Conservation (phyloP, 2,113 vertebrate genomes). For the Grus americana region DNA sequence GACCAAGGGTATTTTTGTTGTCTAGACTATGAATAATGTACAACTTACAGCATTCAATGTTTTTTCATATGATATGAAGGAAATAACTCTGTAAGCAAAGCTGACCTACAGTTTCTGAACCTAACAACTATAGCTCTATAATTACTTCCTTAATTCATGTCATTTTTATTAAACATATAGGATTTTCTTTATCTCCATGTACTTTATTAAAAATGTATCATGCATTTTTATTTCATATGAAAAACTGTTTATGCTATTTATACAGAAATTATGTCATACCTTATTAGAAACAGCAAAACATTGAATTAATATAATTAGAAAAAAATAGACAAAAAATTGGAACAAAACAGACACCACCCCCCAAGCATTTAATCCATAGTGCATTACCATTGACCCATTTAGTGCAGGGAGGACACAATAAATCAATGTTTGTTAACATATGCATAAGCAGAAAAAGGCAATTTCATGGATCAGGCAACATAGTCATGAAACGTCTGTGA, state of each 20-base stretch:
- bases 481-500: not conserved
- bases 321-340: not conserved
- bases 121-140: not conserved
- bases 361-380: not conserved
- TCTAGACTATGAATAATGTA: not conserved
- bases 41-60: not conserved
- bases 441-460: conserved; percentile 16
- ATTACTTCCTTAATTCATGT: not conserved
- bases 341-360: not conserved
- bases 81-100: not conserved
- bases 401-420: not conserved
- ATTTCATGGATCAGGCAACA: conserved; percentile 20
- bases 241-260: not conserved
- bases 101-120: not conserved
- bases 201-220: not conserved
- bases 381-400: not conserved
- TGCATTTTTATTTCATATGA: not conserved
- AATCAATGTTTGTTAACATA: conserved; percentile 48
- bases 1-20: not conserved
- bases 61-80: not conserved
- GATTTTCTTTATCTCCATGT: not conserved
- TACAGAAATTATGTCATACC: not conserved
- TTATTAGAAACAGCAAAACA: not conserved
- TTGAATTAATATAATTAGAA: not conserved
- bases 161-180: not conserved